Evolutionary conservation across 2,888 invertebrate genomes (phyloP), one percentile per base, ranked within the genome.

Genomic region (Theristus sp.): DNA sequence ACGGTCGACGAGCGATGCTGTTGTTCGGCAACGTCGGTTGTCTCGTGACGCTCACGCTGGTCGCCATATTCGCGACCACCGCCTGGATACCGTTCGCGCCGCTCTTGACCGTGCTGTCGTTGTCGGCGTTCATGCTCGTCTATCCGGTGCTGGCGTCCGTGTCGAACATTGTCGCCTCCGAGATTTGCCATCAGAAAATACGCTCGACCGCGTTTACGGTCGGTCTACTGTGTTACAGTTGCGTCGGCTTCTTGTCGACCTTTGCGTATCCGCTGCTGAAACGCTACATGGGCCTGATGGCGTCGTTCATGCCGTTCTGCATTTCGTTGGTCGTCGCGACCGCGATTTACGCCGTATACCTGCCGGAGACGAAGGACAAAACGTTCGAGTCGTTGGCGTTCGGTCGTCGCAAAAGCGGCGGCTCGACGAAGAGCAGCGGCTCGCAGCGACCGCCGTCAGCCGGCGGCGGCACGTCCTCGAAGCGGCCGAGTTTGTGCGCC

Each of bases 191-290:
- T 38, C 59, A 59, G 31, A 29, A 31, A 20, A 28, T 31, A 10
- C 56, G 56, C 10, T 49, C 58, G n/a, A 13, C 10, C 20, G 59
- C 59, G 1, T 59, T 59, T 53, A 59, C 59, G 27, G 31, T 59
- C 38, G 59, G 59, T 38, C 38, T 54, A 24, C 54, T 59, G 24
- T 2, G 2, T 53, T 59, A 59, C 54, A 54, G 54, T 27, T 2
- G 53, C 25, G 59, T 59, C 54, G 59, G 59, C 22, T 25, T 59
- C 25, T 29, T 38, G 20, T 54, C 54, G n/a, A 59, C 59, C 54
- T 59, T 54, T 53, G 26, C 46, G 22, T 59, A 59, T 25, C 59
- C 59, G 1, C 25, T 59, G 17, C 27, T 59, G 24, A 59, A 59
- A 30, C 31, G 26, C 10, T 20, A 57, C 52, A 6, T 59, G 22